These are phyloP conservation scores for Podarcis lilfordi DNA, from an alignment of 2,797 vertebrate genomes.

Conservation along the genomic window DNA sequence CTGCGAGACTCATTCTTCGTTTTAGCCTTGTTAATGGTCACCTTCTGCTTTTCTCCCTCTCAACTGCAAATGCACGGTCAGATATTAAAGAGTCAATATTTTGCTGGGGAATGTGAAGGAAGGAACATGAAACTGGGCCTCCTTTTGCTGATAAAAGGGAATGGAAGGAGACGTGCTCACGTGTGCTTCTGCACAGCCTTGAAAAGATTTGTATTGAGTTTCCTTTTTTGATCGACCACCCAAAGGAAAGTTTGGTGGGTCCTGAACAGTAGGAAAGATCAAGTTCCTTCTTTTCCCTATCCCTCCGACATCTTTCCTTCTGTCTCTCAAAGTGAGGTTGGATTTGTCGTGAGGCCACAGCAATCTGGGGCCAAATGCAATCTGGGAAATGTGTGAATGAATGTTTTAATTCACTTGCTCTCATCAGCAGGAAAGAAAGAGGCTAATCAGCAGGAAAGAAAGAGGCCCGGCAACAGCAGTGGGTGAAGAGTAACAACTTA, in stretches of 20 bases:
- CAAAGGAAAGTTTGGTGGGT: neutral
- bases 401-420: neutral
- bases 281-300: neutral
- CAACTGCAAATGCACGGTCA: neutral
- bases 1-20: neutral
- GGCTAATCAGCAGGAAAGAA: too few species aligned
- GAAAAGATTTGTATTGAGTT: neutral
- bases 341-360: neutral
- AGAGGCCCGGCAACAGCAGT: too few species aligned
- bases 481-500: too few species aligned
- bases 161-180: neutral
- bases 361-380: neutral
- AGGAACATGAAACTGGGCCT: conserved; percentile 5
- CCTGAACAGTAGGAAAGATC: neutral
- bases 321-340: neutral
- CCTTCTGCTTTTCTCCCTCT: neutral
- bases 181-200: neutral
- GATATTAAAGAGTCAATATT: conserved; percentile 21
- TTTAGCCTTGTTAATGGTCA: neutral
- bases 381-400: neutral
- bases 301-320: too few species aligned
- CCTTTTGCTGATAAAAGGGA: neutral
- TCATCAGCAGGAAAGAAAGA: conserved; percentile 5
- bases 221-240: neutral
- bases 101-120: conserved; percentile 9